Conservation (phyloP, 2,113 vertebrate genomes). For the Galeopterus variegatus region DNA sequence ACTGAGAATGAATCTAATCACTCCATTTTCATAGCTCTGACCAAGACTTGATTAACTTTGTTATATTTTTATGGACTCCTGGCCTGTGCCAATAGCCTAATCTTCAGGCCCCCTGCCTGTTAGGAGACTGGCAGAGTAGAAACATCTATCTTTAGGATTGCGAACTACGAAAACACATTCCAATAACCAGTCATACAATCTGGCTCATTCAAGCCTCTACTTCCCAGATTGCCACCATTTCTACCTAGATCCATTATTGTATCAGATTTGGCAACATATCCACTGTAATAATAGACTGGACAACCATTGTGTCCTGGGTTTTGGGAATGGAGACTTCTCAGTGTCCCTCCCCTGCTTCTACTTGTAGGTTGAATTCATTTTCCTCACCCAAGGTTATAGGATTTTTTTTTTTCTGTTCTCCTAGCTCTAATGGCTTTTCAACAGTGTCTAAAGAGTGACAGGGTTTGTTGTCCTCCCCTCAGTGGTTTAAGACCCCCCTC, state of each 20-base stretch:
- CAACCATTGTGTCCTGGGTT: neutral
- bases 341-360: neutral
- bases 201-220: neutral
- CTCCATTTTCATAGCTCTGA: neutral
- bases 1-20: neutral
- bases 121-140: conserved; percentile 34
- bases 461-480: neutral
- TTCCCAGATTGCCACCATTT: neutral
- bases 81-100: neutral
- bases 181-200: neutral
- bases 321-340: neutral
- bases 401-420: neutral
- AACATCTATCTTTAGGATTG: conserved; percentile 33
- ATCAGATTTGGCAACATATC: neutral
- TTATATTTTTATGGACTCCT: neutral
- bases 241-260: neutral
- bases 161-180: conserved; percentile 21
- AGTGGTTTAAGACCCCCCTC: neutral
- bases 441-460: neutral
- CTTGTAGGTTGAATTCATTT: neutral
- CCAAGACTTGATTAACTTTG: neutral
- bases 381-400: accelerated
- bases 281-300: neutral
- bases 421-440: neutral
- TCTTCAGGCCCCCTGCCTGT: neutral